These are phyloP conservation scores for Synergus itoensis DNA, from an alignment of 2,888 invertebrate genomes.

Conservation along the genomic window DNA sequence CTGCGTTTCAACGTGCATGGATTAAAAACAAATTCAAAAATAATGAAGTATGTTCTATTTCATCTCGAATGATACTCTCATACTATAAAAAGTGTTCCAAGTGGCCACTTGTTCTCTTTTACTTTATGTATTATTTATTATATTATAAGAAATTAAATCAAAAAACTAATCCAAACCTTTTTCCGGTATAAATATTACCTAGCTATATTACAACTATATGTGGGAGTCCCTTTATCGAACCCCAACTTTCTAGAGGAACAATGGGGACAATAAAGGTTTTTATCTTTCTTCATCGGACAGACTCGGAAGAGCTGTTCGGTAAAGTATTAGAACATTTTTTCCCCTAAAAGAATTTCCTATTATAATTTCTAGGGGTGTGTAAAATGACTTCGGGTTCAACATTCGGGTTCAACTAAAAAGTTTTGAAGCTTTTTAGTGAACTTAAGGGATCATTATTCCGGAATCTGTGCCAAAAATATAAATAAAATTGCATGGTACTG, in stretches of 20 bases:
- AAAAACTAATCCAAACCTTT: no score
- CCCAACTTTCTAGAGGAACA: conserved; percentile 14
- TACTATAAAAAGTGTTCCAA: background rate
- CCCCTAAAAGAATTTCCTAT: no score
- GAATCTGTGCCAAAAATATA: background rate
- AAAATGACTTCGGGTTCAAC: no score
- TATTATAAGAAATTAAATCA: no score
- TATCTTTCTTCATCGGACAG: conserved; percentile 17
- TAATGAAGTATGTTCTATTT: background rate
- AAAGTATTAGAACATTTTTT: no score
- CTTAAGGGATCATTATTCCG: background rate
- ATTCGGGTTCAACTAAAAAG: no score
- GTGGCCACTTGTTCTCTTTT: background rate
- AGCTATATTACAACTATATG: background rate
- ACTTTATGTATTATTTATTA: no score
- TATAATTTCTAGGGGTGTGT: no score
- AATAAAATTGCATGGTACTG: background rate
- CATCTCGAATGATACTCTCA: background rate
- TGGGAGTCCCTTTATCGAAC: background rate
- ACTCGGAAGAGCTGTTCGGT: conserved; percentile 14
- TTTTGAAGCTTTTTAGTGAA: background rate
- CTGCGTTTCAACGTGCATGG: background rate
- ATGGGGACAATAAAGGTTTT: conserved; percentile 26
- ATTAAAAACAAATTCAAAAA: background rate
- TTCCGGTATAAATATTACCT: background rate